A percentile compares a stretch with the other conserved stretches of the same genome.
phyloP scores from a whole-genome alignment of 1,140 invertebrate genomes.

The Theocolax elegans region DNA sequence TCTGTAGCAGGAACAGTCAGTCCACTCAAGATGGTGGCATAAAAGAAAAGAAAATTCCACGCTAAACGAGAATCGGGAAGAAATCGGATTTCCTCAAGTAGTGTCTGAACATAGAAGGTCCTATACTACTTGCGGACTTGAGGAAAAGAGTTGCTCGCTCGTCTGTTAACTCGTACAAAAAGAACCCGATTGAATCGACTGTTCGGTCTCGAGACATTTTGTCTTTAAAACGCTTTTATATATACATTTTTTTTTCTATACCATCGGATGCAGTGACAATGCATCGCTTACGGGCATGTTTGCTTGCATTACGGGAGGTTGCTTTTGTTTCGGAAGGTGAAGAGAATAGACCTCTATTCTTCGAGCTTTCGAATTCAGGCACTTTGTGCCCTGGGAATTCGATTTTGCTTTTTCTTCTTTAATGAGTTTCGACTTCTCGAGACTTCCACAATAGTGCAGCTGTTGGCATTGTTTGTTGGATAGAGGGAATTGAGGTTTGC shows the following conservation, averaged over 20 bases:
- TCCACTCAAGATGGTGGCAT: too few relatives aligned
- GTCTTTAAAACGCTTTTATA: neutral
- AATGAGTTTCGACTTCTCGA: constrained; percentile 7
- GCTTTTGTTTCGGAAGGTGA: too few relatives aligned
- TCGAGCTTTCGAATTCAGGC: constrained; percentile 2
- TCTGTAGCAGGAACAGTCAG: too few relatives aligned
- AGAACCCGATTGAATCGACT: neutral
- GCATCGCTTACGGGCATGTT: neutral
- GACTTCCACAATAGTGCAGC: neutral
- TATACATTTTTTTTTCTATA: neutral
- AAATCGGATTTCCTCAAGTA: constrained; percentile 9
- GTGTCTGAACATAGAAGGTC: neutral
- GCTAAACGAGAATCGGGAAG: neutral
- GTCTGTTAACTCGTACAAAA: neutral
- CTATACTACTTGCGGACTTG: constrained; percentile 21
- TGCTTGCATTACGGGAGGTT: constrained; percentile 8
- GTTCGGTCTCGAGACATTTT: neutral
- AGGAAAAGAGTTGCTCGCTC: too few relatives aligned
- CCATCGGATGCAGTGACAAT: too few relatives aligned
- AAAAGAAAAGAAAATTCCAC: neutral
- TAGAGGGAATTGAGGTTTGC: constrained; percentile 1
- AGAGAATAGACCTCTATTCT: too few relatives aligned
- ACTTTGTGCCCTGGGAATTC: neutral
- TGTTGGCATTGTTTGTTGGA: neutral
- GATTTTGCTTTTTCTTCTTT: constrained; percentile 7